Percentiles rank a stretch among this genome's conserved stretches.
Conservation (phyloP, 2,797 vertebrate species). For the Fistularia tabacaria region DNA sequence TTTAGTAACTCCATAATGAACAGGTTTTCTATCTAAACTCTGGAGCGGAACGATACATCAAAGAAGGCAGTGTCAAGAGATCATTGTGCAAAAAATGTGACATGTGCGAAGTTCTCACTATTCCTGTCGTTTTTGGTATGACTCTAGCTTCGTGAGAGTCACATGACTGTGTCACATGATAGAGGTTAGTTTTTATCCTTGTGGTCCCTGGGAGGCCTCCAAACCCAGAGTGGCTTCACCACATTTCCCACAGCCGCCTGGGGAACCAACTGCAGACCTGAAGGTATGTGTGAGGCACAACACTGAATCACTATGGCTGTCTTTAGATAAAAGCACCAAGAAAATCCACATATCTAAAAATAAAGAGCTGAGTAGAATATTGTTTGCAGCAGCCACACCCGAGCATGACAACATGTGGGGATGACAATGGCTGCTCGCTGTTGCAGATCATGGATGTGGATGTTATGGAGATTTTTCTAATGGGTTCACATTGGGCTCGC, state of each 20-base stretch:
- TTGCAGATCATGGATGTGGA: conserved; percentile 24
- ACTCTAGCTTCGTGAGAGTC: conserved; percentile 29
- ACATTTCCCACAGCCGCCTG: conserved; percentile 70
- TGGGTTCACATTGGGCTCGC: conserved; percentile 6
- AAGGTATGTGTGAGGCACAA: conserved; percentile 71
- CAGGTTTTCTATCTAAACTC: conserved; percentile 2
- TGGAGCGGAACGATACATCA: neutral
- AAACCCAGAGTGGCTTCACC: conserved; percentile 74
- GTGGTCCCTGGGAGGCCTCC: conserved; percentile 67
- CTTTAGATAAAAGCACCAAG: conserved; percentile 60
- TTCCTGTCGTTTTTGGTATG: conserved; percentile 4
- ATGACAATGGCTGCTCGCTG: conserved; percentile 44
- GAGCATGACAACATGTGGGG: conserved; percentile 40
- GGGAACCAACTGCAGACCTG: conserved; percentile 68
- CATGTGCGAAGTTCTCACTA: neutral
- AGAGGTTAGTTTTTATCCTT: conserved; percentile 46
- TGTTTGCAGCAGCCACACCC: conserved; percentile 61
- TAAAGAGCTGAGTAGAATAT: conserved; percentile 50
- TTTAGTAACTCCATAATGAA: conserved; percentile 16
- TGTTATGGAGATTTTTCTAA: conserved; percentile 2
- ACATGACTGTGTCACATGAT: conserved; percentile 63
- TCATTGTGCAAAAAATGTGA: neutral
- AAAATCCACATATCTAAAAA: conserved; percentile 68
- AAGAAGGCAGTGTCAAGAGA: neutral
- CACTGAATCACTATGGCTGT: conserved; percentile 57